Conservation (phyloP, 2,888 invertebrate genomes). For the Sarcophaga caerulescens region DNA sequence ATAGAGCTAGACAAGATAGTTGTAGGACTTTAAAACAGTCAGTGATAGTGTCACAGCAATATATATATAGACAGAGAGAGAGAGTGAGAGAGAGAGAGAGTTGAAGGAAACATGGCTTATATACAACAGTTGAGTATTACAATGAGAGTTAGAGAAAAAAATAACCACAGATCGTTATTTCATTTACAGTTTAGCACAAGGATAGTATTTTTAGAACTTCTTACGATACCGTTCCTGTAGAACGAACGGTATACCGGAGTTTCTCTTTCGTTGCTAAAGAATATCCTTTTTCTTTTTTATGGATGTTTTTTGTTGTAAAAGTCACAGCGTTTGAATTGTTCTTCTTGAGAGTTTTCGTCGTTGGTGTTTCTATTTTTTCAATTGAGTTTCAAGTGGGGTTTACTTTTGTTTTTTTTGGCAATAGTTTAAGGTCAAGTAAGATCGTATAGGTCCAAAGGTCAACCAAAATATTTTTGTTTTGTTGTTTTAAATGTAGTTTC, state of each 20-base stretch:
- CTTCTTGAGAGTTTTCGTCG: constrained; percentile 32
- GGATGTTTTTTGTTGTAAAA: constrained; percentile 55
- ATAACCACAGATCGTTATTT: constrained; percentile 67
- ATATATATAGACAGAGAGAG: constrained; percentile 8
- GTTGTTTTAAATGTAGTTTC: constrained; percentile 45
- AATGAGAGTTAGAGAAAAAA: constrained; percentile 53
- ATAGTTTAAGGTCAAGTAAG: constrained; percentile 44
- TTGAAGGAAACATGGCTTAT: constrained; percentile 65
- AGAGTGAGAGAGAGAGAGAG: constrained; percentile 45
- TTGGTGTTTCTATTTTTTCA: constrained; percentile 5
- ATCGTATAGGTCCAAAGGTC: constrained; percentile 59
- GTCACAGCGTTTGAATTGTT: constrained; percentile 69
- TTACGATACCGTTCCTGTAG: constrained; percentile 11
- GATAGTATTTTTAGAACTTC: constrained; percentile 44
- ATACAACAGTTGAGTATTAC: constrained; percentile 69
- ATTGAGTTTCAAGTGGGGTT: constrained; percentile 2
- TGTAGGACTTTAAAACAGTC: constrained; percentile 34
- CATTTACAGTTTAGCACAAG: constrained; percentile 60
- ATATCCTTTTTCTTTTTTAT: constrained; percentile 47
- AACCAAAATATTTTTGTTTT: constrained; percentile 27
- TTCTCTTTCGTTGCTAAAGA: constrained; percentile 5
- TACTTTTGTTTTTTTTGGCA: constrained; percentile 34
- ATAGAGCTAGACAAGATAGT: constrained; percentile 20
- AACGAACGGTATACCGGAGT: constrained; percentile 26
- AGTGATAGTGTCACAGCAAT: constrained; percentile 18